phyloP scores from a whole-genome alignment of 2,113 vertebrate genomes.

The Notothenia coriiceps region DNA sequence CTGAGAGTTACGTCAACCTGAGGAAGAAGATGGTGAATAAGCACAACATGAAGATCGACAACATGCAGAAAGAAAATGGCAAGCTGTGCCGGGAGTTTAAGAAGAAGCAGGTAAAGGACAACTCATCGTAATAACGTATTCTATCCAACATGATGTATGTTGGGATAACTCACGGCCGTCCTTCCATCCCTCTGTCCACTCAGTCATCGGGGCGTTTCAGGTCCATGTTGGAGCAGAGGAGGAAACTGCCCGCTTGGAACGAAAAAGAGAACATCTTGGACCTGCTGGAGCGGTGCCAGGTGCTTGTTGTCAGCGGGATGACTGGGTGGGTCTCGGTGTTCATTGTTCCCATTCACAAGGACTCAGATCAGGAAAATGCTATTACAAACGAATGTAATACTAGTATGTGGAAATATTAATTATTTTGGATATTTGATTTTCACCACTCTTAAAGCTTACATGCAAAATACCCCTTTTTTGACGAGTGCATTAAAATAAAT shows the following conservation, averaged over 20 bases:
- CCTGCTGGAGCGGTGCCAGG: conserved; percentile 87
- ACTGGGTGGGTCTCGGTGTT: conserved; percentile 88
- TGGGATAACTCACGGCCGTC: neutral
- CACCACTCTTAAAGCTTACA: too few species aligned
- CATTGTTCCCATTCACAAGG: neutral
- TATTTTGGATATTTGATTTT: too few species aligned
- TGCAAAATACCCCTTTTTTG: too few species aligned
- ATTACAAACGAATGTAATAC: neutral
- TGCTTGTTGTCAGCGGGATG: conserved; percentile 97
- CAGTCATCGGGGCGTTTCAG: conserved; percentile 90
- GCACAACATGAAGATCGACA: conserved; percentile 81
- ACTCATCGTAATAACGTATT: rapidly evolving
- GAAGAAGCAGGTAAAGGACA: conserved; percentile 86
- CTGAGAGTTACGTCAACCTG: conserved; percentile 92
- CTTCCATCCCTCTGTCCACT: neutral
- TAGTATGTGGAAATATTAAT: too few species aligned
- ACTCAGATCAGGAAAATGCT: neutral
- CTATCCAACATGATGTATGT: neutral
- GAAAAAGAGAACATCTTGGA: conserved; percentile 90
- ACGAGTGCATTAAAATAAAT: too few species aligned
- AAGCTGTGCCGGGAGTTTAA: conserved; percentile 90
- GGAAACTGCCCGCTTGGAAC: conserved; percentile 93
- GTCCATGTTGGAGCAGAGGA: conserved; percentile 92
- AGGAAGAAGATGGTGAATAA: conserved; percentile 89
- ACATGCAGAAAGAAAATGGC: conserved; percentile 86